phyloP scores from a whole-genome alignment of 2,888 invertebrate species.

The Drosophila falleni region DNA sequence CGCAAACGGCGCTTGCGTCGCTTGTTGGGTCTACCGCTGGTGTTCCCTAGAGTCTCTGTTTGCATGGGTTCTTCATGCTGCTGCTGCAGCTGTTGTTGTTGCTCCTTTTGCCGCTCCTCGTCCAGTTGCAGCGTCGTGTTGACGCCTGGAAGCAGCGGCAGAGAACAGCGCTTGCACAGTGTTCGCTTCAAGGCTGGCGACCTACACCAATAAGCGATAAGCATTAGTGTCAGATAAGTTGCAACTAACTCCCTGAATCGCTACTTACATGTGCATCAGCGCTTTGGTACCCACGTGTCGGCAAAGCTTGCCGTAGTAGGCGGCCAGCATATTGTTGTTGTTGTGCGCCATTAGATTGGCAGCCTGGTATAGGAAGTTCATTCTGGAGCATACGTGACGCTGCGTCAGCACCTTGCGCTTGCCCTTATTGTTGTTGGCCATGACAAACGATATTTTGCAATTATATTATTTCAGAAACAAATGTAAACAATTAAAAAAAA shows the following conservation, averaged over 20 bases:
- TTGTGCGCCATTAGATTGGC: slow-evolving; percentile 82
- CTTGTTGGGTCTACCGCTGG: neutral
- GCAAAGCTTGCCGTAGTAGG: slow-evolving; percentile 83
- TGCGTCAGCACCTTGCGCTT: slow-evolving; percentile 55
- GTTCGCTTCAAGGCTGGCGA: slow-evolving; percentile 83
- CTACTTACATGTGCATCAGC: slow-evolving; percentile 82
- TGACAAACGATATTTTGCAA: neutral
- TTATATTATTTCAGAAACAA: neutral
- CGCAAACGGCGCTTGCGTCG: slow-evolving; percentile 36
- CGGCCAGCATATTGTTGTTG: slow-evolving; percentile 77
- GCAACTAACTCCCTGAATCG: neutral
- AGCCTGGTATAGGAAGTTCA: slow-evolving; percentile 85
- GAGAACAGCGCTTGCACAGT: slow-evolving; percentile 83
- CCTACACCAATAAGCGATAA: slow-evolving; percentile 53
- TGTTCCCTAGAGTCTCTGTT: neutral
- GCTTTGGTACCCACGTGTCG: slow-evolving; percentile 83
- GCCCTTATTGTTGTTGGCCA: slow-evolving; percentile 31
- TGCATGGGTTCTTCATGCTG: neutral
- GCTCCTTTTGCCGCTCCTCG: neutral
- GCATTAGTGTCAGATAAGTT: neutral
- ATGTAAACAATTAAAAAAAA: slow-evolving; percentile 6
- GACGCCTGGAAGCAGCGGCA: slow-evolving; percentile 78
- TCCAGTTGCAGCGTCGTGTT: slow-evolving; percentile 73
- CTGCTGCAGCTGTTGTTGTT: neutral
- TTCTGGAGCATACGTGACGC: slow-evolving; percentile 61